Conservation (phyloP, 2,113 vertebrate species). For the Prunella fulvescens region DNA sequence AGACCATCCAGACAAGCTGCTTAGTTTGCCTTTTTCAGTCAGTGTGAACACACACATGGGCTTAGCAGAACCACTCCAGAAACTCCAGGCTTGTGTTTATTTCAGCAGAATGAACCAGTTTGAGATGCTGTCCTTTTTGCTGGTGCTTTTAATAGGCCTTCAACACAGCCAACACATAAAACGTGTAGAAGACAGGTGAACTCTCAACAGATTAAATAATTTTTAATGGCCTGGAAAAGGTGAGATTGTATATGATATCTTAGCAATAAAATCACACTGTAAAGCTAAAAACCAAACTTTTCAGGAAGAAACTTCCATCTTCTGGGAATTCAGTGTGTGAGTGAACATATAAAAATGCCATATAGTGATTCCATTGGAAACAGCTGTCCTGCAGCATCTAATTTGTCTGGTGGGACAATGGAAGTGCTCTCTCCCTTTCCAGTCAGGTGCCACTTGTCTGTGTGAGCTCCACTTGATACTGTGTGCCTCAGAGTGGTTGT, state of each 20-base stretch:
- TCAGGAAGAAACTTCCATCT: neutral
- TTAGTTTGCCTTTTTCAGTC: neutral
- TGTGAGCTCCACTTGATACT: neutral
- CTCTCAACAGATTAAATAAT: neutral
- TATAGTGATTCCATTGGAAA: neutral
- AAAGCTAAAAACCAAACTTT: neutral
- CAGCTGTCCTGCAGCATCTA: neutral
- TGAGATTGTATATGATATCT: neutral
- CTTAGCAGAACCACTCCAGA: neutral
- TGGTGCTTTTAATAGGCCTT: neutral
- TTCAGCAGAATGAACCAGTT: neutral
- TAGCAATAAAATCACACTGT: neutral
- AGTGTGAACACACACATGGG: neutral
- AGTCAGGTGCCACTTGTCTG: neutral
- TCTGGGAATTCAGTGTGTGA: neutral
- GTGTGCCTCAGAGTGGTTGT: neutral
- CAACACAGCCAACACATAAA: neutral
- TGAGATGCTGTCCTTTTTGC: neutral
- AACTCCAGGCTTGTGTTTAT: neutral
- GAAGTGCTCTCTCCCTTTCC: neutral
- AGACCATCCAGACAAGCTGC: neutral
- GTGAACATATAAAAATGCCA: neutral
- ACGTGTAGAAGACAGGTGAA: neutral
- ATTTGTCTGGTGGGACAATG: neutral
- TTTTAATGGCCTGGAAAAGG: neutral